Evolutionary conservation across 2,888 invertebrate genomes (phyloP), one percentile per base, ranked within the genome.

Genomic region (Doris montereyensis): DNA sequence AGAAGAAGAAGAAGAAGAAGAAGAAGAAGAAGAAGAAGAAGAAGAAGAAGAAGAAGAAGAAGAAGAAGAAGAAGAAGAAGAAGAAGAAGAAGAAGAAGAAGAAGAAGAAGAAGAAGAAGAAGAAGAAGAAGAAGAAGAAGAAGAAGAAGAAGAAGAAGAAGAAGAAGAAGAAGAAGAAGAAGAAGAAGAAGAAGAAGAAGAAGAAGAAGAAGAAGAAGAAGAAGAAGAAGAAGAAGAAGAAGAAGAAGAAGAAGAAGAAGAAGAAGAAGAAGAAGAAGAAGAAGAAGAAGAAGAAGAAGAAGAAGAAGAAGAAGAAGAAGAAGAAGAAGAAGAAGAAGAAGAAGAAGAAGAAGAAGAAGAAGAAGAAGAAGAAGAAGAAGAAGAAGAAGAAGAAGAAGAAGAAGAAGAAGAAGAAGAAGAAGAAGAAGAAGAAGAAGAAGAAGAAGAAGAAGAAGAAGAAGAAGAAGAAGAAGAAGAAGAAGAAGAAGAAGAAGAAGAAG

Each of bases 81-180:
- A n/a, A 57, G 1, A 24, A n/a, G 35, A 21, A 21, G 32, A 58
- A 57, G 17, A 58, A 26, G 21, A 28, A 28, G 24, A 26, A 10
- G 57, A 10, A 26, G 10, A 13, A 57, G 30, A 8, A 21, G 21
- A 13, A 70, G 68, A 28, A 21, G 28, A 32, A 32, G 34, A 62
- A 34, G 24, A 21, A 62, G 24, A 75, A 34, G 35, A 5, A 35
- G 30, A 60, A 34, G 35, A 34, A 75, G 35, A 65, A 41, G 65
- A 21, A 75, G 65, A 34, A n/a, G 65, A 34, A 35, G 21, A 65
- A 26, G 65, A 35, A 75, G 34, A 76, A 57, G 52, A 30, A 68
- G 26, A 67, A 35, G 68, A 57, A 76, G 76, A 76, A n/a, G 28
- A n/a, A 67, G 24, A 67, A 24, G 52, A 52, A 67, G 67, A 67